Evolutionary conservation across 2,113 vertebrate genomes (phyloP).

Genomic region (Semnornis frantzii): DNA sequence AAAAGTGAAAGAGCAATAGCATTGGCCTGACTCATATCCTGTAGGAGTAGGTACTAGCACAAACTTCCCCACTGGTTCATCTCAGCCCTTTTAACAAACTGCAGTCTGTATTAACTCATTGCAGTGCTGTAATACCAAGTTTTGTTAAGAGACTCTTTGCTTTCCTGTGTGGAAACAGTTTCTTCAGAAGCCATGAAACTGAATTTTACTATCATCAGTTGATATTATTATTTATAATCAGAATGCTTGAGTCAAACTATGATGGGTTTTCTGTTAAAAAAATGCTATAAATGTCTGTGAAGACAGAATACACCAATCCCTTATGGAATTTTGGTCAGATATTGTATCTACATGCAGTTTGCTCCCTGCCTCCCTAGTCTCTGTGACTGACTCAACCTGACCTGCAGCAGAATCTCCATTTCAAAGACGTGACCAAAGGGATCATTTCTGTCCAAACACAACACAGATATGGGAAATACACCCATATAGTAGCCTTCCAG

Average conservation of each 20-base stretch:
- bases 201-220: not conserved
- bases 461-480: accelerated
- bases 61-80: constrained; percentile 57
- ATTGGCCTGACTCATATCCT: constrained; percentile 63
- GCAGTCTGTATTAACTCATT: constrained; percentile 29
- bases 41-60: constrained; percentile 64
- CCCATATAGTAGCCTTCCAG: too few relatives aligned
- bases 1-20: constrained; percentile 54
- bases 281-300: not conserved
- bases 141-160: not conserved
- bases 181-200: not conserved
- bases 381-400: not conserved
- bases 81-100: constrained; percentile 37
- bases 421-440: not conserved
- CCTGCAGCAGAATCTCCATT: not conserved
- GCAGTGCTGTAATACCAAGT: not conserved
- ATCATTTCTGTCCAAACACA: not conserved
- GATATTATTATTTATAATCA: not conserved
- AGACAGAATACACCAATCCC: not conserved
- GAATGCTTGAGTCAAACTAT: not conserved
- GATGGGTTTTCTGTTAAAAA: not conserved
- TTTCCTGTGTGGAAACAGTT: not conserved
- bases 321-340: not conserved
- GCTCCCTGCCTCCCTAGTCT: not conserved
- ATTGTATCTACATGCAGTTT: accelerated